Percentiles rank a stretch among this genome's conserved stretches.
Evolutionary conservation across 2,797 vertebrate genomes (phyloP).

Genomic region (Malacoctenus gilli): DNA sequence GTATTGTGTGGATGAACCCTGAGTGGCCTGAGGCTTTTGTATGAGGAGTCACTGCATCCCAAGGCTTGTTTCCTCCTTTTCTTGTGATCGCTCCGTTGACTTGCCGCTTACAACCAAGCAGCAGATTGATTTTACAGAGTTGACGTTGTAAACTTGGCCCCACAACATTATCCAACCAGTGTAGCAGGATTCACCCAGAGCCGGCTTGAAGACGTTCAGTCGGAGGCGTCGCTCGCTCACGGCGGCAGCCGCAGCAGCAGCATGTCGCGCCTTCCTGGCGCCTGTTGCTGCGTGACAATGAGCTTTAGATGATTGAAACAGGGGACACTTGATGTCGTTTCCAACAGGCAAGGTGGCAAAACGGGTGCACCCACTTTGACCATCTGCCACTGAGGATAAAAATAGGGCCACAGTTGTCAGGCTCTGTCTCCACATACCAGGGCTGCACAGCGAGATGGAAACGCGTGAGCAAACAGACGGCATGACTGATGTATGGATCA

Average conservation of each 20-base stretch:
- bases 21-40: not conserved
- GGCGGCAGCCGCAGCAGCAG: not conserved
- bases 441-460: constrained; percentile 30
- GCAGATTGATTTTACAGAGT: too few relatives aligned
- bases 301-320: constrained; percentile 48
- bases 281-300: constrained; percentile 64
- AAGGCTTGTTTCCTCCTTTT: too few relatives aligned
- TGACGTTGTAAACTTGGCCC: too few relatives aligned
- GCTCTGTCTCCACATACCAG: constrained; percentile 48
- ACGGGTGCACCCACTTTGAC: constrained; percentile 64
- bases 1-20: not conserved
- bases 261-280: constrained; percentile 29
- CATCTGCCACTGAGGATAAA: constrained; percentile 76
- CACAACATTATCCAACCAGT: too few relatives aligned
- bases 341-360: constrained; percentile 69
- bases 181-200: too few relatives aligned
- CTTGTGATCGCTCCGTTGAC: too few relatives aligned
- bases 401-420: constrained; percentile 76
- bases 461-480: constrained; percentile 35
- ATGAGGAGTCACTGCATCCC: too few relatives aligned
- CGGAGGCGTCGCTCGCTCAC: too few relatives aligned
- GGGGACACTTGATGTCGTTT: constrained; percentile 66
- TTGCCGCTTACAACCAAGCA: too few relatives aligned
- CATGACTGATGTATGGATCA: constrained; percentile 25
- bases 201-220: too few relatives aligned